phyloP scores from a whole-genome alignment of 2,888 invertebrate genomes.

The Melolontha melolontha region DNA sequence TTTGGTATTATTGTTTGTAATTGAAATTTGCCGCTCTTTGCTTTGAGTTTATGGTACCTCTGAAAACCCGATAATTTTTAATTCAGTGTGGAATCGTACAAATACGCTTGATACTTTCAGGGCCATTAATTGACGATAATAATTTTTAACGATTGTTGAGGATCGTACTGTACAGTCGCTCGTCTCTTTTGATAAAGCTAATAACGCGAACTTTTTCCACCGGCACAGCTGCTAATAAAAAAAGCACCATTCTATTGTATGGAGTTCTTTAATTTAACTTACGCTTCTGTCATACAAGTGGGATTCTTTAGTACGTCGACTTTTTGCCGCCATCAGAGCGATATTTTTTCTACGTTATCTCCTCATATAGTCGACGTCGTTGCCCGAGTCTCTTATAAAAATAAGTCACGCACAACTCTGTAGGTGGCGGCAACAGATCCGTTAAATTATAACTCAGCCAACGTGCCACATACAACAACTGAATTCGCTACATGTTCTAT shows the following conservation, averaged over 20 bases:
- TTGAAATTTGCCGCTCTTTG: neutral
- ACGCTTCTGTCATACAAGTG: constrained; percentile 10
- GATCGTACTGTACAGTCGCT: neutral
- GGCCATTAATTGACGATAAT: constrained; percentile 11
- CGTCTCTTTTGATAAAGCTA: neutral
- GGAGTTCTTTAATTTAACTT: constrained; percentile 7
- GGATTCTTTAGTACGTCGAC: constrained; percentile 10
- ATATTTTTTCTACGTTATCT: constrained; percentile 18
- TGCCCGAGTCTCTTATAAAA: constrained; percentile 21
- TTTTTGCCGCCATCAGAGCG: neutral
- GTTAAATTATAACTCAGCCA: constrained; percentile 30
- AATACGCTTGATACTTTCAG: neutral
- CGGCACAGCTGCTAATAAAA: no score
- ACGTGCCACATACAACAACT: constrained; percentile 26
- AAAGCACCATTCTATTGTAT: constrained; percentile 14
- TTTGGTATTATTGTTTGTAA: no score
- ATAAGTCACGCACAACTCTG: constrained; percentile 36
- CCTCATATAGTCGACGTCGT: constrained; percentile 15
- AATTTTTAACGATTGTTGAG: constrained; percentile 16
- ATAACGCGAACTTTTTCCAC: no score
- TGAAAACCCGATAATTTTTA: neutral
- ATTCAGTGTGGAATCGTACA: neutral
- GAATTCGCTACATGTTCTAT: constrained; percentile 26
- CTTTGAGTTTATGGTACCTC: neutral
- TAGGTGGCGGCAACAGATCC: constrained; percentile 38